Evolutionary conservation across 2,888 invertebrate species (phyloP), one percentile per base, ranked within the genome.

Genomic region (Onchidella celtica): DNA sequence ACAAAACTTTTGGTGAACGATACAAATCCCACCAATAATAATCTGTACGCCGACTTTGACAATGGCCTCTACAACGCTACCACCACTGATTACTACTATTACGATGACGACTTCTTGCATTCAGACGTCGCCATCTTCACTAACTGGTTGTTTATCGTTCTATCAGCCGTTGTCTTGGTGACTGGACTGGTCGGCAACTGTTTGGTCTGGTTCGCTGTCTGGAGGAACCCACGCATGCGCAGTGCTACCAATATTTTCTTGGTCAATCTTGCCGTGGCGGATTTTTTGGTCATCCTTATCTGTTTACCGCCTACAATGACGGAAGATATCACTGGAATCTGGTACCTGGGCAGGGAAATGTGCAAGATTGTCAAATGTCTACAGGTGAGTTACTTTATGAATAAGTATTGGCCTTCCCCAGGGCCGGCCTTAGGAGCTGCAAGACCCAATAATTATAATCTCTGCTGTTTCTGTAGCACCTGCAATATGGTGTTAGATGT

Each of bases 161-260:
- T 96, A 36, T 97, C 97, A 91, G 94, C 95, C 0, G 92, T 97
- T 34, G 97, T 97, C 0, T 97, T 98, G 90, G 92, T 96, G 4
- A 95, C 97, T 75, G 98, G 97, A 0, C 93, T 97, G 40, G 95
- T 97, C 24, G 98, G 98, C 0, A 98, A 98, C 91, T 96, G 96
- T 0, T 94, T 98, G 72, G 98, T 98, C 61, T 97, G 97, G 89
- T 95, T 96, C 76, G 97, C 97, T 0, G 97, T 98, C 27, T 97
- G 97, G 91, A 95, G 97, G 81, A 98, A 97, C 91, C 96, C 96
- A 87, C 95, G 96, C 0, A 97, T 98, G 97, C 95, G 97, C 83
- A 97, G 97, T 0, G 97, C 98, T 68, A 98, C 98, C 79, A 98
- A 98, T 93, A 97, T 97, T 92, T 98, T 98, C 93, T 96, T 98